These are phyloP conservation scores for Oryzias melastigma DNA, from an alignment of 2,113 vertebrate genomes.

Conservation along the genomic window DNA sequence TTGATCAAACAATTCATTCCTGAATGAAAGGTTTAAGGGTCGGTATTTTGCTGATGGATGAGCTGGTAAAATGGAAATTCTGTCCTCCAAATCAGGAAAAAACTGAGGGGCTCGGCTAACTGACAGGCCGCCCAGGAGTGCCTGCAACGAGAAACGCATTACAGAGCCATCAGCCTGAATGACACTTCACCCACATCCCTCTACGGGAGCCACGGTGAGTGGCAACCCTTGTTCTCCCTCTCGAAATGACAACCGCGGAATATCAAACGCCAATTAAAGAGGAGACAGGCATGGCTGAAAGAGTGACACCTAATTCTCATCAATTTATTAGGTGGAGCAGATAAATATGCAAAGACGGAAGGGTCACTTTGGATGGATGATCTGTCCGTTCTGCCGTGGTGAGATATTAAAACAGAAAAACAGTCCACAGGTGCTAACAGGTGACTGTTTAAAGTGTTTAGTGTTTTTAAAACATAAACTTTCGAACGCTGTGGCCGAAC, in stretches of 20 bases:
- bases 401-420: constrained; percentile 44
- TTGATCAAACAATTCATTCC: constrained; percentile 33
- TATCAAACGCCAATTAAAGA: constrained; percentile 76
- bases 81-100: constrained; percentile 49
- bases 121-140: constrained; percentile 61
- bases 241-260: constrained; percentile 71
- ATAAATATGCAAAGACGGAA: background rate
- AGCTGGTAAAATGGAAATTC: constrained; percentile 62
- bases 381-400: constrained; percentile 19
- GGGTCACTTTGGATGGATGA: constrained; percentile 55
- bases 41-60: constrained; percentile 50
- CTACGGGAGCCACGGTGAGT: constrained; percentile 55
- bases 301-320: constrained; percentile 73
- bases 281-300: constrained; percentile 56
- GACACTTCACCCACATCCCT: constrained; percentile 44
- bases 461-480: too few relatives aligned
- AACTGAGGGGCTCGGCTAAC: constrained; percentile 52
- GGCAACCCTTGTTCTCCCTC: constrained; percentile 64
- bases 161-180: constrained; percentile 70
- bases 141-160: constrained; percentile 67
- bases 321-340: constrained; percentile 37
- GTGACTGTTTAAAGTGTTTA: background rate
- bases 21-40: constrained; percentile 45
- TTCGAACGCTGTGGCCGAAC: too few relatives aligned
- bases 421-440: constrained; percentile 24